Conservation (phyloP, 2,888 invertebrate species). For the Euzetes globulus region DNA sequence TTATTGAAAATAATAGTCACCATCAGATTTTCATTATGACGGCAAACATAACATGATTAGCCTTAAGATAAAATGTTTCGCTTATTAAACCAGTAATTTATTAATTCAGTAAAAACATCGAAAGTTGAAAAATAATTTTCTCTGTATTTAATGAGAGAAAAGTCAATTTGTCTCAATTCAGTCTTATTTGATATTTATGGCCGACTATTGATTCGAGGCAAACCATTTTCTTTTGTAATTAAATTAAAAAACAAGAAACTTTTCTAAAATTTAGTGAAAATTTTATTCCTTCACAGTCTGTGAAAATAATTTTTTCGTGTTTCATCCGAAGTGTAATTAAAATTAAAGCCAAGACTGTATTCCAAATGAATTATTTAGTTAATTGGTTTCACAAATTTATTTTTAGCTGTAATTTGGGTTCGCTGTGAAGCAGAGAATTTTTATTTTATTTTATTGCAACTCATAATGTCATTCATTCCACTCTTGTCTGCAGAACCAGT, state of each 20-base stretch:
- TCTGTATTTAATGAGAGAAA: background rate
- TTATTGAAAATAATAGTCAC: background rate
- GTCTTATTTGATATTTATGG: no score
- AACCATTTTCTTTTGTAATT: no score
- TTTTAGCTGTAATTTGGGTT: background rate
- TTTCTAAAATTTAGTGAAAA: no score
- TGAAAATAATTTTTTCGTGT: background rate
- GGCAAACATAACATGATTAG: background rate
- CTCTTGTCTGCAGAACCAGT: background rate
- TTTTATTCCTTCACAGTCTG: no score
- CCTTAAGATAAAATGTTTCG: background rate
- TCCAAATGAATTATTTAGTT: conserved; percentile 13
- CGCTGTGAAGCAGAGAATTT: background rate
- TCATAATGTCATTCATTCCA: background rate
- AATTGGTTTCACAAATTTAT: conserved; percentile 15
- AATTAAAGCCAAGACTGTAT: background rate
- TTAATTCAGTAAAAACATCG: background rate
- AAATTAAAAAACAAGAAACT: no score
- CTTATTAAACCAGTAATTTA: background rate
- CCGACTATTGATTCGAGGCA: no score
- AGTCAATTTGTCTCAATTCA: no score
- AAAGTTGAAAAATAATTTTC: background rate
- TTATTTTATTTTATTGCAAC: background rate
- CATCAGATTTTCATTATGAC: background rate
- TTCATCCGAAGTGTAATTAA: background rate